Evolutionary conservation across 2,797 vertebrate genomes (phyloP).

Genomic region (Clarias platycephalus): DNA sequence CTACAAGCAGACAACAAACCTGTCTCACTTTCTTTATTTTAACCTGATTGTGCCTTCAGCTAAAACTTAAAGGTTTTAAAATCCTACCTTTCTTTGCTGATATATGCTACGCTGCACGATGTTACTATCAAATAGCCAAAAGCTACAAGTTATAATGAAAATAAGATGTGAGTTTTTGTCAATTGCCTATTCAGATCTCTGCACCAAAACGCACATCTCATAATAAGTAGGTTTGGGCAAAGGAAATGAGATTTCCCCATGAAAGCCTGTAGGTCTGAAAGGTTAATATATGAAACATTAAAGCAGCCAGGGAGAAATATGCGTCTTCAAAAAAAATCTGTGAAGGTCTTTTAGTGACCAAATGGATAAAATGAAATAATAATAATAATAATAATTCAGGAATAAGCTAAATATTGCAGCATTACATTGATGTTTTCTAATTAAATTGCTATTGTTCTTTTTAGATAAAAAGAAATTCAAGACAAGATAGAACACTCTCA

Average conservation of each 20-base stretch:
- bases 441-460: constrained; percentile 25
- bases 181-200: background rate
- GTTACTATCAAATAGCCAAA: constrained; percentile 10
- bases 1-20: background rate
- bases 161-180: background rate
- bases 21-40: background rate
- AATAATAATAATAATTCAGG: constrained; percentile 16
- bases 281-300: constrained; percentile 36
- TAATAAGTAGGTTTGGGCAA: constrained; percentile 30
- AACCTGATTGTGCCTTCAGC: background rate
- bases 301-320: constrained; percentile 16
- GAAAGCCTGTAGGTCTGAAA: constrained; percentile 25
- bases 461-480: constrained; percentile 31
- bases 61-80: background rate
- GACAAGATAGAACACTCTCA: constrained; percentile 33
- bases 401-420: background rate
- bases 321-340: constrained; percentile 20
- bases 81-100: background rate
- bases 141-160: background rate
- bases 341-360: constrained; percentile 27
- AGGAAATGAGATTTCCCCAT: constrained; percentile 17
- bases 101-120: background rate
- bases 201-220: background rate
- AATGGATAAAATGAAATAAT: background rate
- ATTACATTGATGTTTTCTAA: background rate